phyloP scores from a whole-genome alignment of 2,888 invertebrate genomes.

The Aphidius colemani region DNA sequence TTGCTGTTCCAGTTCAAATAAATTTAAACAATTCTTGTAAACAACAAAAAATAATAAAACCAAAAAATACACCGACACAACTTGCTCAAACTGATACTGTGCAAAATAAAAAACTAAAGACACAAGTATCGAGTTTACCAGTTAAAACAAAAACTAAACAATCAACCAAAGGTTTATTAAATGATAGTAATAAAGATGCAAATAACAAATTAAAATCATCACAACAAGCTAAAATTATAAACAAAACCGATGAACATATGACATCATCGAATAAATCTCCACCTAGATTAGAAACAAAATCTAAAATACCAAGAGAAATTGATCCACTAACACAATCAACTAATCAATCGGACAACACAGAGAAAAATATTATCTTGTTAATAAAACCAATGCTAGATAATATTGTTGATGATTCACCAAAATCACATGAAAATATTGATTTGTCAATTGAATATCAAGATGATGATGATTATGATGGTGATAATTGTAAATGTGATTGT shows the following conservation, averaged over 20 bases:
- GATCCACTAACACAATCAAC: slow-evolving; percentile 68
- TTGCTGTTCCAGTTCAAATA: no score
- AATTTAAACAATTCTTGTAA: no score
- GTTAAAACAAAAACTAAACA: slow-evolving; percentile 41
- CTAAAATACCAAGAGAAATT: slow-evolving; percentile 67
- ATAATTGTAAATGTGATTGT: slow-evolving; percentile 66
- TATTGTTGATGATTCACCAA: slow-evolving; percentile 63
- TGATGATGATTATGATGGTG: slow-evolving; percentile 67
- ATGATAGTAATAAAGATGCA: slow-evolving; percentile 64
- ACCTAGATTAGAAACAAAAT: slow-evolving; percentile 59
- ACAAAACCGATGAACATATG: slow-evolving; percentile 78
- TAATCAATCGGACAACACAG: slow-evolving; percentile 64
- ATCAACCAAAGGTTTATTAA: slow-evolving; percentile 30
- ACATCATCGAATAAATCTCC: slow-evolving; percentile 77
- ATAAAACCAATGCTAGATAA: slow-evolving; percentile 81
- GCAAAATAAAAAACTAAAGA: slow-evolving; percentile 56
- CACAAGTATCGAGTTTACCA: slow-evolving; percentile 42
- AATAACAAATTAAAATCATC: slow-evolving; percentile 67
- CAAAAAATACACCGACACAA: slow-evolving; percentile 53
- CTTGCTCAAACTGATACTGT: slow-evolving; percentile 56
- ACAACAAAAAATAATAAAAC: slow-evolving; percentile 37
- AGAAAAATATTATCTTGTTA: slow-evolving; percentile 70
- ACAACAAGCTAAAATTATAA: slow-evolving; percentile 80
- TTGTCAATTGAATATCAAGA: slow-evolving; percentile 61
- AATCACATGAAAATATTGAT: slow-evolving; percentile 65